Conservation (phyloP, 2,113 vertebrate species). For the Glareola pratincola region DNA sequence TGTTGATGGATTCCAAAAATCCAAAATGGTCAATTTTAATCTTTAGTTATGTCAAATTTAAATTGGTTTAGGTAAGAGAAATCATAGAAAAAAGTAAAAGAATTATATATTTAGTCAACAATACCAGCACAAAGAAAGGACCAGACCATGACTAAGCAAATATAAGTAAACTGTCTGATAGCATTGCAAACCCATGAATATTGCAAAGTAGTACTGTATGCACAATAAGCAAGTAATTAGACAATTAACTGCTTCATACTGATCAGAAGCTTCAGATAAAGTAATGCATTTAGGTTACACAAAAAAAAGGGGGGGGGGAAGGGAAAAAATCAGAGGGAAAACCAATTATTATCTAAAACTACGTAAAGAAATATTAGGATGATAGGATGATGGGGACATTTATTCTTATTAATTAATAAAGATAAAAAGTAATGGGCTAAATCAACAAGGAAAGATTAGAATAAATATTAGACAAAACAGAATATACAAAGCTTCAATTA, state of each 20-base stretch:
- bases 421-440: not conserved
- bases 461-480: not conserved
- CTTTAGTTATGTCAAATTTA: not conserved
- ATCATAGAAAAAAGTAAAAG: not conserved
- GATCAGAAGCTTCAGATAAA: not conserved
- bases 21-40: not conserved
- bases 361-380: not conserved
- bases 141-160: not conserved
- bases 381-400: not conserved
- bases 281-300: not conserved
- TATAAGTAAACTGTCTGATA: not conserved
- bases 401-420: not conserved
- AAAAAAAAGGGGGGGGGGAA: not conserved
- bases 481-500: not conserved
- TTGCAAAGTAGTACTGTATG: not conserved
- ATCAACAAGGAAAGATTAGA: not conserved
- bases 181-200: not conserved
- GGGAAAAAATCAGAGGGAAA: not conserved
- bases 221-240: not conserved
- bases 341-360: not conserved
- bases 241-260: not conserved
- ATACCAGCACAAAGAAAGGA: not conserved
- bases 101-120: not conserved
- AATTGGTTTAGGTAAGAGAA: not conserved
- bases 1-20: not conserved